Percentiles rank a stretch among this genome's conserved stretches.
These are phyloP conservation scores for Harpagoxenus sublaevis DNA, from an alignment of 2,888 invertebrate species.

Conservation along the genomic window DNA sequence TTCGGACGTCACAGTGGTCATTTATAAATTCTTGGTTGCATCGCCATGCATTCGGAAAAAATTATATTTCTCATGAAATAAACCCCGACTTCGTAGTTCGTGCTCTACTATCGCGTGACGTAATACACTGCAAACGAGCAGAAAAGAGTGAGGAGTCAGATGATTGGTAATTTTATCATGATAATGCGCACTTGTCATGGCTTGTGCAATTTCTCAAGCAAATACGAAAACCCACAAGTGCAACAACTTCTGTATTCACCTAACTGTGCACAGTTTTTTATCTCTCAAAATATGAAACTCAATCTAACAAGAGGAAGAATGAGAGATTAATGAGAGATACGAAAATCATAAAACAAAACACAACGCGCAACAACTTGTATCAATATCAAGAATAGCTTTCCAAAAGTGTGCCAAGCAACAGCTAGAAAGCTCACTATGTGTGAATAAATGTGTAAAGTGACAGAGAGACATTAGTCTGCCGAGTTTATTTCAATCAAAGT, in stretches of 20 bases:
- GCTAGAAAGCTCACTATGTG: neutral
- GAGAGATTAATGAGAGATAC: neutral
- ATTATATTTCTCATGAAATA: slow-evolving; percentile 33
- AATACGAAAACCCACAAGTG: neutral
- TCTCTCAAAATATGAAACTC: slow-evolving; percentile 5
- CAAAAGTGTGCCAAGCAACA: neutral
- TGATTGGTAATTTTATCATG: neutral
- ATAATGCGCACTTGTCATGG: neutral
- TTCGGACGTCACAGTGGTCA: slow-evolving; percentile 10
- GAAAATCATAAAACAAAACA: neutral
- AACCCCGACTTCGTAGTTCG: neutral
- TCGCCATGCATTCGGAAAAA: slow-evolving; percentile 1
- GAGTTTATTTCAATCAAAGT: slow-evolving; percentile 7
- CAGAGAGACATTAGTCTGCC: neutral
- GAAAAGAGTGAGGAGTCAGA: slow-evolving; percentile 1
- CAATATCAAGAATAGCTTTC: neutral
- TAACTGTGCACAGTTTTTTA: neutral
- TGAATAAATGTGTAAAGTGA: neutral
- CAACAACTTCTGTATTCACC: neutral
- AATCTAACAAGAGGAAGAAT: neutral
- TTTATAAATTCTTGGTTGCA: slow-evolving; percentile 31
- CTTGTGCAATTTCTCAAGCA: neutral
- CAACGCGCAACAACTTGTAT: neutral
- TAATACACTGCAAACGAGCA: neutral
- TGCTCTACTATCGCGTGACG: slow-evolving; percentile 16